Evolutionary conservation across 2,113 vertebrate species (phyloP).

Genomic region (Cichladusa arquata): DNA sequence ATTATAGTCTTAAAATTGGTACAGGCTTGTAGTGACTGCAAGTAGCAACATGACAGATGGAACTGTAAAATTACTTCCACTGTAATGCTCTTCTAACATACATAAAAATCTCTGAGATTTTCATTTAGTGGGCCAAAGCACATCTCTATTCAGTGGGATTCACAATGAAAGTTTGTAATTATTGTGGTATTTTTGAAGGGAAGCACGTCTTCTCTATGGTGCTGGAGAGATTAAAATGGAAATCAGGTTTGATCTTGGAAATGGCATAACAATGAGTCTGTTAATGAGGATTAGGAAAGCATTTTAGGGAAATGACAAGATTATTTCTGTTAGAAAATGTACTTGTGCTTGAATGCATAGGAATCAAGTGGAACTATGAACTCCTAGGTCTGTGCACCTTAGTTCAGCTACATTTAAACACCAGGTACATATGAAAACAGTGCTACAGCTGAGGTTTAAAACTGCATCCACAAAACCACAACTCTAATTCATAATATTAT

Average conservation of each 20-base stretch:
- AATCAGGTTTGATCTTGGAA: not conserved
- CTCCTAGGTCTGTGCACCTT: not conserved
- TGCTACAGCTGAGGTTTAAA: not conserved
- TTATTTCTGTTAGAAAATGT: not conserved
- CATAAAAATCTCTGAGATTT: not conserved
- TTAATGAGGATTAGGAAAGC: not conserved
- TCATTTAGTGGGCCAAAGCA: not conserved
- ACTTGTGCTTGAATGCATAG: not conserved
- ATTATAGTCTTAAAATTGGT: not conserved
- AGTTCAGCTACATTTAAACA: not conserved
- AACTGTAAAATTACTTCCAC: not conserved
- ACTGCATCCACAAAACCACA: not conserved
- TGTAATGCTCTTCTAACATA: not conserved
- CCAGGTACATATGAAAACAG: not conserved
- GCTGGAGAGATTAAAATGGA: not conserved
- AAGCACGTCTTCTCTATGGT: not conserved
- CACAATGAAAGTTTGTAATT: not conserved
- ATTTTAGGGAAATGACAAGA: not conserved
- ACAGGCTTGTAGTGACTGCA: not conserved
- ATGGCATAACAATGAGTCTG: rapidly evolving
- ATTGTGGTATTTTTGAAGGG: not conserved
- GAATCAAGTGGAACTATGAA: not conserved
- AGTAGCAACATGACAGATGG: not conserved
- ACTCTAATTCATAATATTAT: not conserved
- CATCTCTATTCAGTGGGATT: not conserved